Evolutionary conservation across 2,888 invertebrate species (phyloP).

Genomic region (Meiosimyza platycephala): DNA sequence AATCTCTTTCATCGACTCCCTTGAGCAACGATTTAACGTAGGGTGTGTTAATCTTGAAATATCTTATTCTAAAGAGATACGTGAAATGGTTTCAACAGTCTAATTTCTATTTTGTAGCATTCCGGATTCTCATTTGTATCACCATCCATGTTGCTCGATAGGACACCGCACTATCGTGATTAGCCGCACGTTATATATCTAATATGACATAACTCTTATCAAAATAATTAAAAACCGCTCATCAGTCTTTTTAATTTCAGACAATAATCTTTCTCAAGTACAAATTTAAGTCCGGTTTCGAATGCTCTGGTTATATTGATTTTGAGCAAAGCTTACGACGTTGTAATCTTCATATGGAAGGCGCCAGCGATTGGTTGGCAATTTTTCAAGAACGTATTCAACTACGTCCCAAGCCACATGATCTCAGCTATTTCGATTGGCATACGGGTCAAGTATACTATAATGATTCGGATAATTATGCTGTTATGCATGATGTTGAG

Average conservation of each 20-base stretch:
- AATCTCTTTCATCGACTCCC: too few species aligned
- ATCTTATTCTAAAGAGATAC: too few species aligned
- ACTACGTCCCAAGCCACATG: slow-evolving; percentile 75
- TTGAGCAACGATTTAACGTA: too few species aligned
- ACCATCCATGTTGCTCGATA: too few species aligned
- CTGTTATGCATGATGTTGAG: slow-evolving; percentile 79
- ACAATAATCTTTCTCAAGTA: slow-evolving; percentile 84
- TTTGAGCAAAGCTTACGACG: slow-evolving; percentile 68
- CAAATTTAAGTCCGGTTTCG: slow-evolving; percentile 77
- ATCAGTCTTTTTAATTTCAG: slow-evolving; percentile 57
- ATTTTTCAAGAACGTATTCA: slow-evolving; percentile 76
- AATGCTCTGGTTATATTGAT: slow-evolving; percentile 89
- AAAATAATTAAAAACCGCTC: too few species aligned
- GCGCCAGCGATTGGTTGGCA: slow-evolving; percentile 76
- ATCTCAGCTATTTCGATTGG: slow-evolving; percentile 81
- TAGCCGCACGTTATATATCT: neutral
- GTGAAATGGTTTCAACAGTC: too few species aligned
- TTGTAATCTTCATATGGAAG: slow-evolving; percentile 46
- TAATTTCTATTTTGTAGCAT: too few species aligned
- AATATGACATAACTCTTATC: neutral
- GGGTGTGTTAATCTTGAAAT: too few species aligned
- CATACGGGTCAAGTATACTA: slow-evolving; percentile 76
- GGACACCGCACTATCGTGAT: too few species aligned
- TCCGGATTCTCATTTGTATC: too few species aligned
- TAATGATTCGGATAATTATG: slow-evolving; percentile 82